Evolutionary conservation across 2,113 vertebrate species (phyloP), one percentile per base, ranked within the genome.

Genomic region (Beaufortia kweichowensis): DNA sequence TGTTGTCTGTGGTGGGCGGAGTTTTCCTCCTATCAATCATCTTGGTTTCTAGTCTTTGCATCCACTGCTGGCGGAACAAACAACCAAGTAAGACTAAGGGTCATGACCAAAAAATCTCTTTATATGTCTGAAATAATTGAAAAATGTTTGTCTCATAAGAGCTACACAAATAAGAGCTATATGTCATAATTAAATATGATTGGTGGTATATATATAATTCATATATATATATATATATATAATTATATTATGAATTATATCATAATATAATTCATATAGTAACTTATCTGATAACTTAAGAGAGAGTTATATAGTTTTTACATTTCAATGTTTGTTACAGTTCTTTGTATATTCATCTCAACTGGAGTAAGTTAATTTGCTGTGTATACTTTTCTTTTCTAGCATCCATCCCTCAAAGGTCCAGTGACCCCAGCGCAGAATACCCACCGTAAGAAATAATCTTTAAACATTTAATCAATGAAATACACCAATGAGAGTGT

Each of bases 11-110:
- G 46, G 78, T 78, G 3, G 69, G 83, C 43, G 78, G 35, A 11
- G 64, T 59, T 41, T 7, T 82, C 26, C 19, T 81, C 17, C 76
- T 86, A 63, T 78, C 82, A 33, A 26, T 84, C 65, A 65, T 81
- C 55, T 9, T 85, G 2, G 59, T 82, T 43, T n/a, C 43, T 19
- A 41, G 75, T 28, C 68, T 86, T 10, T 86, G 85, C 31, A 19
- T 82, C 12, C 29, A 77, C 75, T 86, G 85, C 73, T 72, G 68
- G 62, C 21, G 71, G 39, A 53, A 24, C 17, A 67, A 66, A 67
- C 76, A 79, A 55, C 67, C 56, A 63, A 81, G 83, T 86, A 79
- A 83, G 85, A 75, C 53, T 55, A 41, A 6, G 2, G 15, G 39
- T n/a, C 19, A n/a, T 57, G n/a, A 6, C 33, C 8, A 6, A 57